Evolutionary conservation across 2,797 vertebrate species (phyloP), one percentile per base, ranked within the genome.

Genomic region (Gouania willdenowi): DNA sequence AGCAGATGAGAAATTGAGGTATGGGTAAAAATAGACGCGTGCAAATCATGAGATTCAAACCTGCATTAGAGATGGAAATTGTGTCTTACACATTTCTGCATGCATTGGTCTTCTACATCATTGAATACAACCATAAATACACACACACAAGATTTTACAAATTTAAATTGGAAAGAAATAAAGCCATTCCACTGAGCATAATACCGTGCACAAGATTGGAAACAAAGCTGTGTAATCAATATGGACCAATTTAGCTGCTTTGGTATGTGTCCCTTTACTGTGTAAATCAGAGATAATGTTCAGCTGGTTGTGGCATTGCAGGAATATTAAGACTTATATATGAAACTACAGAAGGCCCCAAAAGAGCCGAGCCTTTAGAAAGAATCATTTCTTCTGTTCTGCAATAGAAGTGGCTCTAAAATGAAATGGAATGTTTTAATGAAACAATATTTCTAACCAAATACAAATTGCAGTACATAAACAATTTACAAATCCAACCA

Each of bases 31-130:
- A 37, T 5, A 53, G 41, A 67, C 28, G 63, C n/a, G n/a, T n/a
- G n/a, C n/a, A n/a, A n/a, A n/a, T 77, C 75, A 72, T 72, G 73
- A 79, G 59, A 61, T 61, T 36, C 26, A 3, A 53, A 17, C 46
- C 55, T 67, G 45, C 50, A 77, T 72, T 67, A 67, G 57, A 50
- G 62, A 41, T 10, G 26, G 62, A 20, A 41, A 35, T 21, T 33
- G 62, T 59, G 23, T 30, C 62, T 51, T 39, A 33, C 41, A 25
- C 60, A 35, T 38, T 51, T 41, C 45, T 14, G 28, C 10, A 38
- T 13, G 33, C 15, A 32, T 28, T 26, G 26, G 7, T 14, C 5
- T 10, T 20, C 9, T 0, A 43, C 48, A 65, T 49, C 46, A 49
- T 71, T 50, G 45, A 25, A 28, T 40, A 20, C 26, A 34, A 28